Base-by-base conservation (phyloP, 30 jellyfish, hydroid and myxozoan species). In the Haliclystus octoradiatus region DNA sequence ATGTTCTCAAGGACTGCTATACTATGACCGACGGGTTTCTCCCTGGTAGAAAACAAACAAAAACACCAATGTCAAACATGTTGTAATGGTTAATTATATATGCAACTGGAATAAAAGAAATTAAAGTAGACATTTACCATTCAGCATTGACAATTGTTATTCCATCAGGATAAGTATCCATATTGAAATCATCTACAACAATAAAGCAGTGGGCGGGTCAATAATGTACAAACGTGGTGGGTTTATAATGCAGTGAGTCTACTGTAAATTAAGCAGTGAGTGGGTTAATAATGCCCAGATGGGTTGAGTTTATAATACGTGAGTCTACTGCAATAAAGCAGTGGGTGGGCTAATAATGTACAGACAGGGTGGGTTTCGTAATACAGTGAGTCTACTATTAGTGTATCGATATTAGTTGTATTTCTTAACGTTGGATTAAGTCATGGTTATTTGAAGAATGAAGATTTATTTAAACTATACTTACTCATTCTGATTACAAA, bases 131-230 rank as follows among this genome's bases (percentile, higher is more conserved):
- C n/a, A 77, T 82, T 35, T 31, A 63, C 84, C 81, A 76, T 78
- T 73, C 79, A n/a, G 72, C 81, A 62, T 89, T 79, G 50, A 89
- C 73, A 22, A 89, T 83, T 15, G 84, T 69, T n/a, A 77, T 92
- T 25, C 93, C 95, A 69, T 89, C 98, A 1, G 91, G 89, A 47
- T 69, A 72, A 33, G 93, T 94, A 67, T 89, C 95, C 95, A 81
- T 80, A 49, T 71, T 76, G 74, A 80, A 62, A 66, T 89, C 98
- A 71, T 93, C 98, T 89, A 62, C 23, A 61, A 50, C 24, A 40
- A 40, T 40, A 40, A 40, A 40, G 57, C 57, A 40, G 57, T 5
- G 57, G 57, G 19, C 9, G 57, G 19, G 19, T 9, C 57, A 40
- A 40, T 19, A 9, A 40, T 19, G n/a, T n/a, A n/a, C n/a, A n/a